phyloP scores from a whole-genome alignment of 92 coral and sea anemone species.

The Parazoanthus atlanticus region DNA sequence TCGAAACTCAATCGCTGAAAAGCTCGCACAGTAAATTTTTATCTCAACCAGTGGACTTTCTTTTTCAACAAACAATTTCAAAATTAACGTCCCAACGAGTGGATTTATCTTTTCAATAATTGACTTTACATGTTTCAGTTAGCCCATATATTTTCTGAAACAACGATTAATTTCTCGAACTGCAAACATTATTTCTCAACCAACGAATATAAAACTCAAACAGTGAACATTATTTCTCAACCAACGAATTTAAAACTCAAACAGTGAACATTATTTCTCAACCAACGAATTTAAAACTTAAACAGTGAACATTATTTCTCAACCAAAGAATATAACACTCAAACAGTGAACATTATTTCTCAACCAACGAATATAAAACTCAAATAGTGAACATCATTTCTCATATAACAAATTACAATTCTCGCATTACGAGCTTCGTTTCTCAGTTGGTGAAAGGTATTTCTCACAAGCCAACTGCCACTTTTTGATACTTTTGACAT shows the following conservation, averaged over 20 bases:
- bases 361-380: not conserved
- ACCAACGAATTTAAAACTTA: not conserved
- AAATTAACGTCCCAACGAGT: conserved; percentile 1
- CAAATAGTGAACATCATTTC: not conserved
- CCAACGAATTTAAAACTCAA: not conserved
- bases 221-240: not conserved
- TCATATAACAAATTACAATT: not conserved
- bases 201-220: not conserved
- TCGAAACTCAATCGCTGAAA: not conserved
- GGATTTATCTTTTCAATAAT: not conserved
- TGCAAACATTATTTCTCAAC: not conserved
- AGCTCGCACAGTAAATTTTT: not conserved
- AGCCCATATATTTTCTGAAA: too few species aligned
- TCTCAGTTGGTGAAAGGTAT: not conserved
- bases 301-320: not conserved
- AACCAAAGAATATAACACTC: not conserved
- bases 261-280: not conserved
- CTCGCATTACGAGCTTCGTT: not conserved
- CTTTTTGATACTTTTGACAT: not conserved
- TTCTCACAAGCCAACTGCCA: conserved; percentile 3
- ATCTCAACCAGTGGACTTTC: not conserved
- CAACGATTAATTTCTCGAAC: not conserved
- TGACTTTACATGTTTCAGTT: not conserved
- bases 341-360: not conserved
- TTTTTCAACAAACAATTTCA: not conserved